A percentile compares a stretch with the other conserved stretches of the same genome.
Evolutionary conservation across 1,140 invertebrate genomes (phyloP).

Genomic region (Temnothorax longispinosus): DNA sequence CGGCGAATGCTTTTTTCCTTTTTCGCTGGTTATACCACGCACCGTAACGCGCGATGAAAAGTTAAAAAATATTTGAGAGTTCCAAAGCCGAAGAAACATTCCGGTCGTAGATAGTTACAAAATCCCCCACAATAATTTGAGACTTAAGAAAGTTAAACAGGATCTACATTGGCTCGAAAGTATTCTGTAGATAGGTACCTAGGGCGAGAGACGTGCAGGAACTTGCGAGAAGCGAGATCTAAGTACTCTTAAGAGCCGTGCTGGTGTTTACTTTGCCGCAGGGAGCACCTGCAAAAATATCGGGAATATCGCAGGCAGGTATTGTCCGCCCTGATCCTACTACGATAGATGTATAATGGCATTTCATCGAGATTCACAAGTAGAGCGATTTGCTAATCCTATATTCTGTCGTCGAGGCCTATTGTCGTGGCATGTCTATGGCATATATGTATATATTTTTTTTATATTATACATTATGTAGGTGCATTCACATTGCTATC

Average conservation of each 20-base stretch:
- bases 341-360: conserved; percentile 30
- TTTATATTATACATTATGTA: background rate
- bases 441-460: background rate
- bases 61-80: conserved; percentile 50
- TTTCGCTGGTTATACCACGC: background rate
- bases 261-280: conserved; percentile 38
- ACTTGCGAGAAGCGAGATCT: conserved; percentile 48
- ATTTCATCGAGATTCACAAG: conserved; percentile 22
- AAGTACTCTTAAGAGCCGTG: conserved; percentile 51
- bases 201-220: background rate
- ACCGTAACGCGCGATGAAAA: conserved; percentile 27
- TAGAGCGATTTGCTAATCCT: conserved; percentile 16
- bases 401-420: background rate
- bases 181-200: background rate
- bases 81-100: conserved; percentile 34
- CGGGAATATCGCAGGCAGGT: conserved; percentile 37
- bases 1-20: background rate
- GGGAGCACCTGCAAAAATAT: conserved; percentile 66
- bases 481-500: conserved; percentile 1
- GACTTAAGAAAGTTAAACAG: conserved; percentile 58
- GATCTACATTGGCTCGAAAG: conserved; percentile 49
- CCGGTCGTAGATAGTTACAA: conserved; percentile 46
- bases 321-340: conserved; percentile 24
- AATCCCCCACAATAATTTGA: conserved; percentile 50
- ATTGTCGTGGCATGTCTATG: background rate